Evolutionary conservation across 2,113 vertebrate genomes (phyloP).

Genomic region (Ptyas mucosa): DNA sequence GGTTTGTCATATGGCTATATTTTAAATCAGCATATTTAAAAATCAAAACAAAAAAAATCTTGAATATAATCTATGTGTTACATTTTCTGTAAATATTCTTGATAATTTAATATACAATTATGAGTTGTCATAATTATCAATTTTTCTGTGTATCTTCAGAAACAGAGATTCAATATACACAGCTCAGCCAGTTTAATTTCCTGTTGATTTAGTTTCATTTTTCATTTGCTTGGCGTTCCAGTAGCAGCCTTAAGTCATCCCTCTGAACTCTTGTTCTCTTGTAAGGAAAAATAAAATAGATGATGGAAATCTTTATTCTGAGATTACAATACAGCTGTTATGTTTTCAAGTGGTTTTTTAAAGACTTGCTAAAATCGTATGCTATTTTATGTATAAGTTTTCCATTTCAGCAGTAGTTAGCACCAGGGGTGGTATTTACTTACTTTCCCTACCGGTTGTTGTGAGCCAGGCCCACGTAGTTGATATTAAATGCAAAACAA

Average conservation of each 20-base stretch:
- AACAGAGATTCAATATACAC: neutral
- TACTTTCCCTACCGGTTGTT: no score
- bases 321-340: constrained; percentile 37
- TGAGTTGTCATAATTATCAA: neutral
- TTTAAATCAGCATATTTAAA: neutral
- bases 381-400: neutral
- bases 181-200: constrained; percentile 26
- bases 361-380: neutral
- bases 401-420: neutral
- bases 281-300: constrained; percentile 31
- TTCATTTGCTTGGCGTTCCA: constrained; percentile 49
- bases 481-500: no score
- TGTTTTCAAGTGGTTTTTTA: neutral
- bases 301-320: constrained; percentile 29
- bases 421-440: no score
- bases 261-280: constrained; percentile 45
- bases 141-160: neutral
- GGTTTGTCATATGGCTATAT: neutral
- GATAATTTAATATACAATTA: constrained; percentile 7
- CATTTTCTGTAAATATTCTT: neutral
- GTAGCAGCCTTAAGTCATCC: constrained; percentile 42
- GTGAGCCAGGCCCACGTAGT: no score
- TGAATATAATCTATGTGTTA: neutral
- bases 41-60: neutral
- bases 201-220: constrained; percentile 57